These are phyloP conservation scores for Enteromius anoplus DNA, from an alignment of 2,797 vertebrate genomes.

Conservation along the genomic window DNA sequence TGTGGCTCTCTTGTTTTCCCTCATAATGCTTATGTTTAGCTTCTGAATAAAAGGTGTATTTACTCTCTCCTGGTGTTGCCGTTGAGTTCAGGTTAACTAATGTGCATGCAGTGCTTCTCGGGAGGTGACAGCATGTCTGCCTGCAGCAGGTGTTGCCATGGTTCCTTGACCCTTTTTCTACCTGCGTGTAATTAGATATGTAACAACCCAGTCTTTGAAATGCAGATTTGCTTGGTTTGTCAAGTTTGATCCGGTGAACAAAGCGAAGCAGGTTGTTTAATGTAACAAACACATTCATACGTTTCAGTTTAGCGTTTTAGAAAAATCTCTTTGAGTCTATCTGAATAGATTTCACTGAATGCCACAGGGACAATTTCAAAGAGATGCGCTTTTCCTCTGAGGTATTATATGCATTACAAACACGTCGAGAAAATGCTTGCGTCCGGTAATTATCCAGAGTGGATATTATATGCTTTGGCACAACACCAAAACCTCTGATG, in stretches of 20 bases:
- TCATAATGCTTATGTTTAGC: conserved; percentile 54
- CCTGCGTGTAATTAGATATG: conserved; percentile 39
- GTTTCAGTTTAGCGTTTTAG: conserved; percentile 26
- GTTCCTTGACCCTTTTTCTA: conserved; percentile 48
- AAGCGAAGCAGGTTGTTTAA: conserved; percentile 33
- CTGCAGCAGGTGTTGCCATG: conserved; percentile 34
- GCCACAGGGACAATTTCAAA: conserved; percentile 16
- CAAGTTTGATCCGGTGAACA: conserved; percentile 30
- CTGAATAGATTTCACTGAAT: conserved; percentile 9
- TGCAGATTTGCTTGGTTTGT: conserved; percentile 37
- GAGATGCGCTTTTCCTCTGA: not conserved
- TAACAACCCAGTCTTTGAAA: conserved; percentile 39
- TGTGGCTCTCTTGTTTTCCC: conserved; percentile 56
- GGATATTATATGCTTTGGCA: conserved; percentile 26
- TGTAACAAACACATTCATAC: conserved; percentile 33
- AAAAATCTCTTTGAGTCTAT: conserved; percentile 21
- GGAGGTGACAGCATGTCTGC: not conserved
- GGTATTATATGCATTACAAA: conserved; percentile 12
- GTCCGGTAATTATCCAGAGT: conserved; percentile 10
- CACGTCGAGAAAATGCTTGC: not conserved
- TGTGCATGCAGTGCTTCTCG: conserved; percentile 6
- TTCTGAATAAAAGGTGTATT: conserved; percentile 61
- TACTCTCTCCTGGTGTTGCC: conserved; percentile 50
- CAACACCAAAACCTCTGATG: conserved; percentile 4
- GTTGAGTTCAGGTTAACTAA: conserved; percentile 29